Base-by-base conservation (phyloP, 2,888 invertebrate genomes). In the Melikaiella ostensackeni region DNA sequence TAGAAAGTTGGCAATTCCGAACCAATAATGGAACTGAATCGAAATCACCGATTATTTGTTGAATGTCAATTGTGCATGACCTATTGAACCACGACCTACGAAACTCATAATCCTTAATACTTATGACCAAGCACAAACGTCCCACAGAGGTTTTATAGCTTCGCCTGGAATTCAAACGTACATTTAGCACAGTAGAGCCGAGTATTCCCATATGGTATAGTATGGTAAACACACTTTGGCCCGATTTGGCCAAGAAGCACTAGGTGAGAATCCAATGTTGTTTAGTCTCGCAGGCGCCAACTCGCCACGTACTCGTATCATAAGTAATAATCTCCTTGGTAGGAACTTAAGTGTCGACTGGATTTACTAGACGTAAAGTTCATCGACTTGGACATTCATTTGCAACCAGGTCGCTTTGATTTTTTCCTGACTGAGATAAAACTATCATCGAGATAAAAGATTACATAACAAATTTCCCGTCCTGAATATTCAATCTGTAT, bases 271-370 rank as follows among this genome's bases (percentile, higher is more conserved):
- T n/a, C 30, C 70, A 50, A 46, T 70, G 70, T 70, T 70, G 70
- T 70, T 70, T 70, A 70, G 70, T 70, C 70, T 70, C 70, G 46
- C 30, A 50, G 70, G 70, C 70, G 70, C 50, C 70, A 50, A 70
- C 70, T 70, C 46, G 5, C 27, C 50, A 33, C 70, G 42, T 70
- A 70, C 50, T 30, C 70, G 42, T 70, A 70, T 70, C 70, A 50
- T 33, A 50, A 70, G 70, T 50, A 70, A 70, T 70, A 70, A 70
- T 70, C 70, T 70, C 50, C n/a, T 70, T 70, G 6, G 70, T 30
- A 70, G 33, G 70, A 50, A 50, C 70, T 50, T 30, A 50, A 70
- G 70, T 70, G 70, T 70, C 70, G 50, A 70, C n/a, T 50, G 46
- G 11, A 70, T 30, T 46, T 50, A 70, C 30, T 50, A 30, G 27